phyloP scores from a whole-genome alignment of 1,140 invertebrate genomes.

The Macrobrachium rosenbergii region DNA sequence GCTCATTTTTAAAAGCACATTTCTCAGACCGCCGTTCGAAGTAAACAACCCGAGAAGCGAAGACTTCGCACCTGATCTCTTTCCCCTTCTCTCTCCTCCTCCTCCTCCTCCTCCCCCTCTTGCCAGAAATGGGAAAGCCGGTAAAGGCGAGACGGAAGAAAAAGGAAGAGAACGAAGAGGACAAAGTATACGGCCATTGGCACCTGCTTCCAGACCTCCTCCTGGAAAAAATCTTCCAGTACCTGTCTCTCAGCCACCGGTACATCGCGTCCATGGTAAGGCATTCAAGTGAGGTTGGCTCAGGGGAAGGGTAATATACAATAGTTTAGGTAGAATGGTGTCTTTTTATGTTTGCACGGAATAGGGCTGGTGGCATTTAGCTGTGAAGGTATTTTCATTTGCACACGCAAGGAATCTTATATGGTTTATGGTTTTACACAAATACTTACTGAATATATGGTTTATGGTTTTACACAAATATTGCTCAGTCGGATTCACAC shows the following conservation, averaged over 20 bases:
- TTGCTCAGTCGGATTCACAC: too few species aligned
- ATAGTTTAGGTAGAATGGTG: neutral
- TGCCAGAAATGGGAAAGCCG: conserved; percentile 8
- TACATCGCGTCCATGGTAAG: conserved; percentile 84
- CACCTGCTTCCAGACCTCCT: conserved; percentile 81
- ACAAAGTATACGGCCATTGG: conserved; percentile 73
- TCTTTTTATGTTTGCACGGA: neutral
- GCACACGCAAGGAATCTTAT: too few species aligned
- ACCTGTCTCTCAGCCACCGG: conserved; percentile 71
- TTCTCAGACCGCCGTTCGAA: too few species aligned
- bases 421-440: too few species aligned
- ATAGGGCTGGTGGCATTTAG: too few species aligned
- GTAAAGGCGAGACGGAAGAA: neutral
- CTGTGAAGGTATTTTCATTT: too few species aligned
- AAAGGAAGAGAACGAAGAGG: conserved; percentile 21
- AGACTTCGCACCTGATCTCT: neutral
- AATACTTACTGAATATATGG: too few species aligned
- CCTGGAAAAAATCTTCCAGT: conserved; percentile 83
- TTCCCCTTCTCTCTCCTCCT: neutral
- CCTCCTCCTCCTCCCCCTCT: neutral
- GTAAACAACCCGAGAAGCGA: too few species aligned
- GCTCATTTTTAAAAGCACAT: too few species aligned
- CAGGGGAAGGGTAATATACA: neutral
- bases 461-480: too few species aligned
- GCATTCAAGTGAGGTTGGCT: neutral